These are phyloP conservation scores for Hydra vulgaris DNA, from an alignment of 30 jellyfish, hydroid and myxozoan genomes.

Conservation along the genomic window DNA sequence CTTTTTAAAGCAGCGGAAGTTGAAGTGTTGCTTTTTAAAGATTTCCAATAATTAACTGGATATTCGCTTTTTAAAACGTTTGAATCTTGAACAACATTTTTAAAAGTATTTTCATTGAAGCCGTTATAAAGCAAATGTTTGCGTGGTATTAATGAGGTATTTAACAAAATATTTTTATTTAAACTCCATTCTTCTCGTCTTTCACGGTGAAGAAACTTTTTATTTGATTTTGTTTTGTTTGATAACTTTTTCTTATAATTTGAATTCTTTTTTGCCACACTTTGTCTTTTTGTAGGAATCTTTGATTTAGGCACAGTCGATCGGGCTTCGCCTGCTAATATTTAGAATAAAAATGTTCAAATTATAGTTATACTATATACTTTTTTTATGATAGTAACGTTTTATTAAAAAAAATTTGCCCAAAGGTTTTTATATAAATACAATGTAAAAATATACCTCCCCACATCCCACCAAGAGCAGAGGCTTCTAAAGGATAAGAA, in stretches of 20 bases:
- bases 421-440: too few relatives aligned
- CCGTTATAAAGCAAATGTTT: neutral
- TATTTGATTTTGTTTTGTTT: neutral
- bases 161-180: neutral
- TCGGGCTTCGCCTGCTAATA: neutral
- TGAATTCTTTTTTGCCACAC: neutral
- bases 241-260: neutral
- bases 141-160: neutral
- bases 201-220: neutral
- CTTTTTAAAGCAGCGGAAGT: too few relatives aligned
- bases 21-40: too few relatives aligned
- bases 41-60: neutral
- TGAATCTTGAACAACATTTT: too few relatives aligned
- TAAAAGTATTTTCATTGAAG: neutral
- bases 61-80: neutral
- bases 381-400: too few relatives aligned
- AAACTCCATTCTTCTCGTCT: neutral
- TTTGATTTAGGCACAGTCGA: neutral
- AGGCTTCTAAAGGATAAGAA: conserved; percentile 21
- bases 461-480: neutral
- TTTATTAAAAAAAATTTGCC: too few relatives aligned
- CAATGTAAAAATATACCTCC: too few relatives aligned
- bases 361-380: too few relatives aligned
- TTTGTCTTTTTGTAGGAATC: neutral
- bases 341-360: neutral